Evolutionary conservation across 2,888 invertebrate genomes (phyloP), one percentile per base, ranked within the genome.

Genomic region (Heliconius hortense): DNA sequence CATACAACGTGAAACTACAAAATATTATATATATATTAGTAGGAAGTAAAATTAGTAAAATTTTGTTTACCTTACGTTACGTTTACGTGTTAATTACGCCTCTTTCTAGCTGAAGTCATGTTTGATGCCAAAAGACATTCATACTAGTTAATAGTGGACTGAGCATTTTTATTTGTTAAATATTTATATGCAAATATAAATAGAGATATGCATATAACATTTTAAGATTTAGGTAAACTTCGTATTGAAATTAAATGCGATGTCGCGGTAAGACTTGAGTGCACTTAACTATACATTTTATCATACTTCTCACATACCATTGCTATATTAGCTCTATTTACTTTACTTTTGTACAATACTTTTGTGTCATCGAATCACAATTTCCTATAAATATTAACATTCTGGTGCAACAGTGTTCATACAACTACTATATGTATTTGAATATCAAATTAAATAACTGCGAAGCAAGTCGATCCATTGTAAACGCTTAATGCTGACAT

Each of bases 391-490:
- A 56, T 48, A 56, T 24, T 35, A 64, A 56, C 59, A 24, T 62
- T 26, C n/a, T 28, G 56, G 39, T 75, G 66, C 11, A 71, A 18
- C 26, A 28, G 39, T 26, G 8, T 59, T n/a, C 13, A 8, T 69
- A 31, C 43, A 11, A 67, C 4, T 74, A 15, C 4, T 43, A 4
- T 43, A 53, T 24, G n/a, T 63, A 35, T 56, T 69, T 35, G 1
- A 64, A 56, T n/a, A 63, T 64, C 43, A 59, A 64, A 59, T 39
- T 56, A 53, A 2, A 11, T 53, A 82, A 80, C 82, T 83, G 81
- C 82, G 79, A 82, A 83, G 82, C 83, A 82, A 83, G 84, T 84
- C 79, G 56, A 53, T 60, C 24, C 76, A 76, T 72, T 72, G 21
- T 21, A 62, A 63, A 72, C 48, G 63, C 73, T 70, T 68, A 35